Evolutionary conservation across 2,888 invertebrate genomes (phyloP), one percentile per base, ranked within the genome.

Genomic region (Morinoia aosen): DNA sequence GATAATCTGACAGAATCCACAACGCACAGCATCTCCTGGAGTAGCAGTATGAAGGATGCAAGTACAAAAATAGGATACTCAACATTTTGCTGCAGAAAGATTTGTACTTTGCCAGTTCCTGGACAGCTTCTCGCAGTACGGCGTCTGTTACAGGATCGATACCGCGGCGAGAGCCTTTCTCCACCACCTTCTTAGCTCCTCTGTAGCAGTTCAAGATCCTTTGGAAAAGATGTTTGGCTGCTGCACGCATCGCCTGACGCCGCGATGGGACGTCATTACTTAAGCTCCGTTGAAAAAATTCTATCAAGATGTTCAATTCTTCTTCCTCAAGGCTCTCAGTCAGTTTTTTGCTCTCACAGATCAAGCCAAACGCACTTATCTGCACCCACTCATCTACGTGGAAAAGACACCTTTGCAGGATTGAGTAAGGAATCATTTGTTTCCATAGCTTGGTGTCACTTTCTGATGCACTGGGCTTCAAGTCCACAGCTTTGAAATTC

Each of bases 301-400:
- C 96, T 14, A 95, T 58, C 57, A 96, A 96, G 12, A 96, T 88
- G 19, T 95, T 91, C 88, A 96, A 91, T 93, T 96, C 96, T 64
- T 58, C 88, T 61, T 95, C 95, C n/a, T 96, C 96, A 40, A 95
- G 95, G n/a, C 96, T 61, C 64, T 96, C 96, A 16, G 96, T 96
- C 19, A 96, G 95, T 64, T 96, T 96, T 16, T 96, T 95, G 58
- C 96, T 96, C 94, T 96, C 96, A 95, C 95, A 96, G 0, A 96
- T 88, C 48, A 96, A 95, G 57, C 96, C 95, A 64, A 96, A 96
- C 14, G 96, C 96, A 39, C 96, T 95, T 48, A 95, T 95, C n/a
- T 95, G 95, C 33, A 96, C 96, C 64, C 96, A 95, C 76, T 96
- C 96, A 88, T 96, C 96, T 19, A 91, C 95, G 58, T 96, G 96